Evolutionary conservation across 2,113 vertebrate species (phyloP), one percentile per base, ranked within the genome.

Genomic region (Gambusia affinis): DNA sequence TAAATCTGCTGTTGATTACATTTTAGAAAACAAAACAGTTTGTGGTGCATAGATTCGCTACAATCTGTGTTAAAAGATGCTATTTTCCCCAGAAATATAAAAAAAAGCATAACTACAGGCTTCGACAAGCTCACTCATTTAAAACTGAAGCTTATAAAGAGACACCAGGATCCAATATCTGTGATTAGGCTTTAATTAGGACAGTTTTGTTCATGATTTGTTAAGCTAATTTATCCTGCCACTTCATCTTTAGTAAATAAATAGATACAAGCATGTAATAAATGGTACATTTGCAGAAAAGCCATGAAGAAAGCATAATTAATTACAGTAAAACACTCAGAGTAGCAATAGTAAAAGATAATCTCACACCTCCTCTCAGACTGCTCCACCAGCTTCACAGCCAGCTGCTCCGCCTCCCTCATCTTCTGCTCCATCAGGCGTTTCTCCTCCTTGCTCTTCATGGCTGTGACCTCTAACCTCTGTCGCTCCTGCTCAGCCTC

Each of bases 381-480:
- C 79, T 98, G 96, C 91, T 97, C 96, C 88, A 97, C 96, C 87
- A 98, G 94, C 83, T 97, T 97, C 81, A 96, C 95, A 0, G 96
- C 95, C n/a, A 97, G 94, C 81, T 96, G 91, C 90, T 98, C 97
- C 0, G 96, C 95, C 89, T 98, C 97, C 76, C 95, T 93, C 96
- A 97, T 96, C 93, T 98, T 97, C 91, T 98, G 96, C 91, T 98
- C 96, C 96, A 98, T 97, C 89, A 96, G 93, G 17, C 96, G 91
- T 75, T 97, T 96, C 87, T 98, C 97, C 84, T 98, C 97, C 88
- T 97, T 96, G 79, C 95, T 97, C 78, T 97, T 97, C 88, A 97
- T 92, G 27, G 96, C 96, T 0, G 96, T 93, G 85, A 97, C 93
- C 91, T 97, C 96, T 84, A 97, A 91, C 83, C 96, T 94, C 87